Evolutionary conservation across 1,140 invertebrate genomes (phyloP).

Genomic region (Battus philenor): DNA sequence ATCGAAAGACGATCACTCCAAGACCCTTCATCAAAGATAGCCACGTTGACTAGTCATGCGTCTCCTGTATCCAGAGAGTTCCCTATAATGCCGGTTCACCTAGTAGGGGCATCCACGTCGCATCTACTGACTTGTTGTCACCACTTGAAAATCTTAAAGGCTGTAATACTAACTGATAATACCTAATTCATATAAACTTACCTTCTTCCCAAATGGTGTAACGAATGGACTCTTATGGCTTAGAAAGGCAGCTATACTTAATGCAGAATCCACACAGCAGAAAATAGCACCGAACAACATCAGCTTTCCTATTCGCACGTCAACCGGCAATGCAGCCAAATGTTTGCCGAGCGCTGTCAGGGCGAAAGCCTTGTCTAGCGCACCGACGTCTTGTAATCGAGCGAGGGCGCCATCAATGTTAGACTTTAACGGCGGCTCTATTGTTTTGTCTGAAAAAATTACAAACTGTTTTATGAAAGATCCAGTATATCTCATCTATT

Average conservation of each 20-base stretch:
- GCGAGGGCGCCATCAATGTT: slow-evolving; percentile 87
- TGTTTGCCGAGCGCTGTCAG: slow-evolving; percentile 94
- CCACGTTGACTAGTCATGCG: too few species aligned
- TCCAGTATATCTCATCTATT: too few species aligned
- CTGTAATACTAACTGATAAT: too few species aligned
- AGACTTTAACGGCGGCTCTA: slow-evolving; percentile 89
- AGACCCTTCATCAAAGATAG: too few species aligned
- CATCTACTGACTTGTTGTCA: too few species aligned
- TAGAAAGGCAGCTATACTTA: slow-evolving; percentile 94
- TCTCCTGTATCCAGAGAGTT: too few species aligned
- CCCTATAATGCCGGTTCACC: too few species aligned
- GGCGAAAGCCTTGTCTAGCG: slow-evolving; percentile 85
- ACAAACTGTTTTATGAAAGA: too few species aligned
- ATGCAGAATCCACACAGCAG: slow-evolving; percentile 93
- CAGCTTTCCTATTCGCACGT: slow-evolving; percentile 92
- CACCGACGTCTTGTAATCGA: slow-evolving; percentile 89
- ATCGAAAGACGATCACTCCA: too few species aligned
- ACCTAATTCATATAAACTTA: too few species aligned
- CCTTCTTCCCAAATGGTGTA: slow-evolving; percentile 84
- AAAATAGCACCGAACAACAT: slow-evolving; percentile 94
- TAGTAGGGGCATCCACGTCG: too few species aligned
- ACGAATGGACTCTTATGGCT: slow-evolving; percentile 91
- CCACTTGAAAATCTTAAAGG: too few species aligned
- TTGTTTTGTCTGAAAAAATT: slow-evolving; percentile 74
- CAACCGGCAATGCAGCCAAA: slow-evolving; percentile 91